phyloP scores from a whole-genome alignment of 2,888 invertebrate species.

The Cryptus viduatorius region DNA sequence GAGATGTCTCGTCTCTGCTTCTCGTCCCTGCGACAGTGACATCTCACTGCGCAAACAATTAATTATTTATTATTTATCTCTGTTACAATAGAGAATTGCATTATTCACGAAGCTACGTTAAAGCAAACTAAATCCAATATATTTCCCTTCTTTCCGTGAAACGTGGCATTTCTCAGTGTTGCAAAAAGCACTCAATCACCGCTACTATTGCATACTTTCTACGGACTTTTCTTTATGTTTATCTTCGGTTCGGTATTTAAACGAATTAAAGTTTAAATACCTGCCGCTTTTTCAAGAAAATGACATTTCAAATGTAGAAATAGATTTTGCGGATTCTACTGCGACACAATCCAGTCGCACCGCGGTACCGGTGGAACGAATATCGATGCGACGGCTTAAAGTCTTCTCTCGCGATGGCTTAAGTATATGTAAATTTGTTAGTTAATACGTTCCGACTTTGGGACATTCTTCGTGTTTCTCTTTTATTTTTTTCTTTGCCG shows the following conservation, averaged over 20 bases:
- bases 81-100: slow-evolving; percentile 27
- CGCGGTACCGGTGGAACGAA: slow-evolving; percentile 21
- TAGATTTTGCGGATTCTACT: slow-evolving; percentile 38
- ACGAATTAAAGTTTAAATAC: neutral
- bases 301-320: slow-evolving; percentile 6
- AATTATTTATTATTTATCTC: slow-evolving; percentile 67
- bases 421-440: slow-evolving; percentile 69
- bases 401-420: slow-evolving; percentile 32
- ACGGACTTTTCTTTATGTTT: neutral
- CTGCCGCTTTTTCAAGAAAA: neutral
- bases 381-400: slow-evolving; percentile 46
- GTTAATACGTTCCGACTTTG: slow-evolving; percentile 59
- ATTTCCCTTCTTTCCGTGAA: neutral
- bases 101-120: neutral
- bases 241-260: neutral
- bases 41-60: slow-evolving; percentile 64
- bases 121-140: neutral
- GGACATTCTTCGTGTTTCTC: slow-evolving; percentile 42
- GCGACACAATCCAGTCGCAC: neutral
- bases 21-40: slow-evolving; percentile 37
- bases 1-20: slow-evolving; percentile 23
- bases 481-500: slow-evolving; percentile 2
- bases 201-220: neutral
- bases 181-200: slow-evolving; percentile 13
- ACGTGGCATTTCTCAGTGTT: neutral